Percentiles rank a stretch among this genome's conserved stretches.
These are phyloP conservation scores for Hyperoplus lanceolatus DNA, from an alignment of 2,797 vertebrate species.

Conservation along the genomic window DNA sequence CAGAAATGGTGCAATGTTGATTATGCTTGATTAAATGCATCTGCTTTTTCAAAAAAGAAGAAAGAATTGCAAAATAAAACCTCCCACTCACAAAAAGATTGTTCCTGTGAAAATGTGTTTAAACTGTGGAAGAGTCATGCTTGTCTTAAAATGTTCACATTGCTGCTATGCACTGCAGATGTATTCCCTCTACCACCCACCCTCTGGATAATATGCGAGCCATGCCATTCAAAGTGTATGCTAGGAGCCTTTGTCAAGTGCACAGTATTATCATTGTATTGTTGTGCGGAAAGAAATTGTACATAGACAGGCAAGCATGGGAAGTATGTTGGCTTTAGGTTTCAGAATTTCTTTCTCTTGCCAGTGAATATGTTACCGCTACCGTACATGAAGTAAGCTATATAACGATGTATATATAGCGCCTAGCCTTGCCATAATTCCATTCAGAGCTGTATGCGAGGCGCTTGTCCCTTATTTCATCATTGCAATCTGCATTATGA, in stretches of 20 bases:
- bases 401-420: slow-evolving; percentile 4
- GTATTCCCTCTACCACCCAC: slow-evolving; percentile 72
- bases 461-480: slow-evolving; percentile 65
- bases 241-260: slow-evolving; percentile 47
- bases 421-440: slow-evolving; percentile 1
- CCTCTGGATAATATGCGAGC: slow-evolving; percentile 62
- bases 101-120: slow-evolving; percentile 65
- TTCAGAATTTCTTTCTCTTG: background rate
- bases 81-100: slow-evolving; percentile 54
- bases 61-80: slow-evolving; percentile 50
- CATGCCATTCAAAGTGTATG: slow-evolving; percentile 58
- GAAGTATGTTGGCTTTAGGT: slow-evolving; percentile 17
- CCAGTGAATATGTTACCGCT: slow-evolving; percentile 4
- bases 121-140: slow-evolving; percentile 66
- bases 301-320: slow-evolving; percentile 23
- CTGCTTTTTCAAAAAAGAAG: slow-evolving; percentile 33
- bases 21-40: slow-evolving; percentile 42
- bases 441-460: slow-evolving; percentile 19
- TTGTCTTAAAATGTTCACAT: slow-evolving; percentile 67
- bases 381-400: slow-evolving; percentile 2
- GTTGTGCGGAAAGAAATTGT: slow-evolving; percentile 29
- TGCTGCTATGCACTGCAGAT: slow-evolving; percentile 71
- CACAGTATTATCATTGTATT: slow-evolving; percentile 29
- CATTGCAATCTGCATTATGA: slow-evolving; percentile 65
- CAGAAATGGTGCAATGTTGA: slow-evolving; percentile 28